Base-by-base conservation (phyloP, 2,888 invertebrate genomes). In the Epinotia nisella region DNA sequence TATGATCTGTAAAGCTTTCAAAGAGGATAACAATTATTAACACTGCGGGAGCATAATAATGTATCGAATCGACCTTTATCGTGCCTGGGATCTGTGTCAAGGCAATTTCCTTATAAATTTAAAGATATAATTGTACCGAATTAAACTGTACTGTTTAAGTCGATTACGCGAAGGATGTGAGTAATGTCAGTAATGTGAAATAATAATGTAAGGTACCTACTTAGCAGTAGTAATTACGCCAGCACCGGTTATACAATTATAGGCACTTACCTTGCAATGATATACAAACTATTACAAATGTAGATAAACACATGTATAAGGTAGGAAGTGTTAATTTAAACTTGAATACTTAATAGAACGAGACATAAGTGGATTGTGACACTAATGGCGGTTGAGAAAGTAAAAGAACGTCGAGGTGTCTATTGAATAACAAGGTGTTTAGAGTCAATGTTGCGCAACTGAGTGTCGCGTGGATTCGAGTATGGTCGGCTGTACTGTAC, bases 361-460 rank as follows among this genome's bases (percentile, higher is more conserved):
- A 75, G 68, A 58, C 76, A 70, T 74, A 77, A 81, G 79, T 83
- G 78, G 78, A 80, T 81, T 86, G 85, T 85, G 83, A 83, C 80
- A 82, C 81, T 83, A 77, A 89, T 85, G 85, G 87, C 85, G 82
- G 83, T 87, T 83, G 89, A 89, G 91, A 92, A 92, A 92, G 91
- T 91, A 88, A 90, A 89, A 83, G 82, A 73, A 73, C 68, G 73
- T 69, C 82, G 80, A 77, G 81, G 80, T 82, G 83, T 84, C 83
- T 78, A 82, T 79, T 84, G 90, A 90, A 92, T 92, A 91, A 85
- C 83, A 87, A 90, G 86, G 84, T 83, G 82, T 77, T 78, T 78
- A 78, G 84, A 83, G 80, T 79, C 80, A 78, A 35, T 51, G 83
- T 92, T 92, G 88, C 89, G 88, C 87, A 93, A 93, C 87, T 81